Evolutionary conservation across 2,113 vertebrate species (phyloP).

Genomic region (Neogale vison): DNA sequence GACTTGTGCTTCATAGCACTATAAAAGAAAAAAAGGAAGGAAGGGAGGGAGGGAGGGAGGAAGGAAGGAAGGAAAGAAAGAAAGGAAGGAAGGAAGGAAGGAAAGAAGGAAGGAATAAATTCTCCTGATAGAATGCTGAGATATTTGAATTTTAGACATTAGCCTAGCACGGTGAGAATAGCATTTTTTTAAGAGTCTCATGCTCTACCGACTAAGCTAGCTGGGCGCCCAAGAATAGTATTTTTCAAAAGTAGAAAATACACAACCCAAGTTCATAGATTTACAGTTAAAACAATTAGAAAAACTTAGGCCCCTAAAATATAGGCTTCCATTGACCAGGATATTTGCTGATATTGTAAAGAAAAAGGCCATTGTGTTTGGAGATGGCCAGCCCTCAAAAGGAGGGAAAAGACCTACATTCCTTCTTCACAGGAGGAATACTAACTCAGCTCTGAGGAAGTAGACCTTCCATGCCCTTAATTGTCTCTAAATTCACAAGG

Average conservation of each 20-base stretch:
- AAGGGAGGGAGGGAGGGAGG: no score
- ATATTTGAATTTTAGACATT: background rate
- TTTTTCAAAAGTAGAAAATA: background rate
- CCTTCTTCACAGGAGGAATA: background rate
- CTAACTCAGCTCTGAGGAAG: background rate
- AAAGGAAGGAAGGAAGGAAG: no score
- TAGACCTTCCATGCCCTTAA: background rate
- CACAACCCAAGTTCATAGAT: background rate
- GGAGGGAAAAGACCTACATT: background rate
- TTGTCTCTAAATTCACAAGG: background rate
- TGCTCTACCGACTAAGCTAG: conserved; percentile 99
- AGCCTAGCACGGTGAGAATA: background rate
- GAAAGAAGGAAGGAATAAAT: no score
- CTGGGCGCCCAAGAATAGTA: conserved; percentile 81
- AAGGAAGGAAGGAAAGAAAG: no score
- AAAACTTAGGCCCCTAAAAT: background rate
- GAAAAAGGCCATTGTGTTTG: background rate
- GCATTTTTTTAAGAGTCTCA: conserved; percentile 94
- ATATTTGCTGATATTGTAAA: background rate
- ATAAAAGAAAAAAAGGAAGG: background rate
- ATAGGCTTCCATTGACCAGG: no score
- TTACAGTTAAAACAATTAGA: background rate
- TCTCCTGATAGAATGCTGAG: background rate
- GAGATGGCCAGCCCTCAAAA: background rate
- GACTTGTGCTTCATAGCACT: background rate